Conservation (phyloP, 1,140 invertebrate species). For the Drosophila paulistorum region DNA sequence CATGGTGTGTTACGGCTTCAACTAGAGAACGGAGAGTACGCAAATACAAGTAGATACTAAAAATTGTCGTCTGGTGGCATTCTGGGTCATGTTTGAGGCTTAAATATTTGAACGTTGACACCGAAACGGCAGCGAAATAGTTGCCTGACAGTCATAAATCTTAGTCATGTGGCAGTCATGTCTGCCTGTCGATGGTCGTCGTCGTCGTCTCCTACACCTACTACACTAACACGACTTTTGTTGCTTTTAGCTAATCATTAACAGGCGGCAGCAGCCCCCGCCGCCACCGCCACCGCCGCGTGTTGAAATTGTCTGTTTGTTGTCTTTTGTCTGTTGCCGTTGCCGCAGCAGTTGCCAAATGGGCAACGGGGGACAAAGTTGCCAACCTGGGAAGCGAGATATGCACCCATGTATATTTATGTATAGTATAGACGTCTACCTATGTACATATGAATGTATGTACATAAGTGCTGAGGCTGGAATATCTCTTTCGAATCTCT, state of each 20-base stretch:
- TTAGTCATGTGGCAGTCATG: conserved; percentile 7
- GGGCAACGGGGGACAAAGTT: conserved; percentile 42
- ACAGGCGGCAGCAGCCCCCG: conserved; percentile 33
- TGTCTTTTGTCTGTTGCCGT: conserved; percentile 9
- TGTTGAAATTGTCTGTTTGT: conserved; percentile 44
- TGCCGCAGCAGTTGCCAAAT: conserved; percentile 21
- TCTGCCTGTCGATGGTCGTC: conserved; percentile 30
- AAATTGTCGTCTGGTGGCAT: conserved; percentile 32
- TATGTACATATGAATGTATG: not conserved
- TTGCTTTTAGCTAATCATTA: conserved; percentile 67
- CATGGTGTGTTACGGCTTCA: not conserved
- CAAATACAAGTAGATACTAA: conserved; percentile 28
- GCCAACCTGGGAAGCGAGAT: conserved; percentile 44
- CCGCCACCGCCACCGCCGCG: conserved; percentile 8
- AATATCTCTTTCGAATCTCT: conserved; percentile 32
- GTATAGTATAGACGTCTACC: conserved; percentile 15
- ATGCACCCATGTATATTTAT: conserved; percentile 19
- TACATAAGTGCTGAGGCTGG: conserved; percentile 26
- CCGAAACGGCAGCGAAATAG: conserved; percentile 38
- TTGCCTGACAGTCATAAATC: conserved; percentile 45
- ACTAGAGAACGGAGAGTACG: conserved; percentile 26
- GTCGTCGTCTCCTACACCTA: conserved; percentile 51
- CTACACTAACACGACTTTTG: conserved; percentile 29
- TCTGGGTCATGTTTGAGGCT: conserved; percentile 58
- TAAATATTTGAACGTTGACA: conserved; percentile 55